Evolutionary conservation across 2,888 invertebrate genomes (phyloP).

Genomic region (Dryomyza anilis): DNA sequence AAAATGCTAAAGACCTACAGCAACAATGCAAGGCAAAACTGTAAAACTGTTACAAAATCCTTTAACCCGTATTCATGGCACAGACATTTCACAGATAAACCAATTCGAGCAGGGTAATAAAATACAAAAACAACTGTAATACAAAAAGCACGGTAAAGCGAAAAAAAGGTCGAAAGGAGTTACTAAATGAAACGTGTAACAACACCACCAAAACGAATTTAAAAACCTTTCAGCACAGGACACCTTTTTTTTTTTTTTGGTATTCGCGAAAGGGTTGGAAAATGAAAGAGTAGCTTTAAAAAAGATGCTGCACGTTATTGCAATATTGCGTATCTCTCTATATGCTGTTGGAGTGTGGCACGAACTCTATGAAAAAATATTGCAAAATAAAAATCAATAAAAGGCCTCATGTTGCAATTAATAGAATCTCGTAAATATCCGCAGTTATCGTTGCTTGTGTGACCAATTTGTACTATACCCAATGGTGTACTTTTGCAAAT

Average conservation of each 20-base stretch:
- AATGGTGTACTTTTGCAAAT: neutral
- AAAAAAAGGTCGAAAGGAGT: slow-evolving; percentile 3
- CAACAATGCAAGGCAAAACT: slow-evolving; percentile 13
- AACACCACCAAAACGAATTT: slow-evolving; percentile 55
- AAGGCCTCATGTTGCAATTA: neutral
- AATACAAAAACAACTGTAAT: slow-evolving; percentile 33
- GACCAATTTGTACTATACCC: neutral
- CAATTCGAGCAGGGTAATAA: slow-evolving; percentile 60
- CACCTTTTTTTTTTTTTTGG: too few species aligned
- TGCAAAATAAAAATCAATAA: neutral
- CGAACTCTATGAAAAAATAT: neutral
- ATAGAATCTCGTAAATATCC: too few species aligned
- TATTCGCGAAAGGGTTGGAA: slow-evolving; percentile 42
- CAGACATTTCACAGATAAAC: slow-evolving; percentile 56
- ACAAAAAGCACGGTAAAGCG: neutral
- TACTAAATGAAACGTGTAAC: slow-evolving; percentile 43
- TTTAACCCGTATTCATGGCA: slow-evolving; percentile 40
- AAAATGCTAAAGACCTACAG: slow-evolving; percentile 24
- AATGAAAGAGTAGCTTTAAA: neutral
- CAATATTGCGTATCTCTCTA: neutral
- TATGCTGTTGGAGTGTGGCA: neutral
- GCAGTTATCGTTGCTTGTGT: neutral
- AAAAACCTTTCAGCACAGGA: slow-evolving; percentile 4
- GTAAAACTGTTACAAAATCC: slow-evolving; percentile 43
- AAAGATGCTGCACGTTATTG: neutral